Conservation (phyloP, 92 coral and sea anemone species). For the Plumapathes pennacea region DNA sequence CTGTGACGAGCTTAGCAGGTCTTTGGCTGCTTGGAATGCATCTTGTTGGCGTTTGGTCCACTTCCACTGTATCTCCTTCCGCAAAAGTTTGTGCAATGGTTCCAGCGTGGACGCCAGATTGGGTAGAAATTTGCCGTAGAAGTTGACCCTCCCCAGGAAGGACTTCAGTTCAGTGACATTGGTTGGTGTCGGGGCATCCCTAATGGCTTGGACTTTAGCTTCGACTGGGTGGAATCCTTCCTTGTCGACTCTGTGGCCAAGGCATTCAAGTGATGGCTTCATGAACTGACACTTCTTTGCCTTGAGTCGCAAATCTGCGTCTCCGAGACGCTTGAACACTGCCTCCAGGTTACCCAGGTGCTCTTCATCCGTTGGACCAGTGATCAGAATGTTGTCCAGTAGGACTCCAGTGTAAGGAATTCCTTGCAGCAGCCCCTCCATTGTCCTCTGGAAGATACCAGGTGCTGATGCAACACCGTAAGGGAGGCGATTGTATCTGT, state of each 20-base stretch:
- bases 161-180: constrained; percentile 13
- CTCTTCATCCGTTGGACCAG: constrained; percentile 28
- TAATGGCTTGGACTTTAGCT: constrained; percentile 17
- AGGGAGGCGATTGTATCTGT: constrained; percentile 46
- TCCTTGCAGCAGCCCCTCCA: constrained; percentile 45
- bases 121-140: constrained; percentile 28
- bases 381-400: constrained; percentile 40
- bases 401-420: constrained; percentile 38
- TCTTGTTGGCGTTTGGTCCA: constrained; percentile 14
- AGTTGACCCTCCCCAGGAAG: constrained; percentile 16
- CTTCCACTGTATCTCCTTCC: constrained; percentile 26
- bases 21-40: constrained; percentile 33
- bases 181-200: constrained; percentile 28
- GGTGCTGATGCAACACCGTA: constrained; percentile 54
- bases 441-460: constrained; percentile 43
- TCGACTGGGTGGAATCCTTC: constrained; percentile 16
- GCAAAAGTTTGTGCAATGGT: constrained; percentile 29
- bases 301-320: constrained; percentile 39
- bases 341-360: neutral
- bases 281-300: constrained; percentile 37
- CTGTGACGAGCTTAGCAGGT: constrained; percentile 16
- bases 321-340: constrained; percentile 9
- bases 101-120: constrained; percentile 19
- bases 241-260: constrained; percentile 3
- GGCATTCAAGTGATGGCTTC: constrained; percentile 29